Evolutionary conservation across 2,113 vertebrate species (phyloP), one percentile per base, ranked within the genome.

Genomic region (Lepus timidus): DNA sequence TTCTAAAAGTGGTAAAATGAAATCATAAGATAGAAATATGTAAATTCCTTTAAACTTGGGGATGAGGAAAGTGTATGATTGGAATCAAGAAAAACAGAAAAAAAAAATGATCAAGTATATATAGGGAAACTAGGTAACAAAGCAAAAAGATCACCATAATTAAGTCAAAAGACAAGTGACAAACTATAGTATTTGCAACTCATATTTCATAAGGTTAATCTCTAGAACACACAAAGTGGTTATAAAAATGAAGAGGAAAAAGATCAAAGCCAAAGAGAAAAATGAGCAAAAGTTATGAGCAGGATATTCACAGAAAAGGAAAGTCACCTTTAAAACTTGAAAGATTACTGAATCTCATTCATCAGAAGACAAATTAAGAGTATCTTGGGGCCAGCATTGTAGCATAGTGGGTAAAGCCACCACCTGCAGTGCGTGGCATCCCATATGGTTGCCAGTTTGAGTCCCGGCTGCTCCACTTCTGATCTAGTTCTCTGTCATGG

Each of bases 191-290:
- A 44, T n/a, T 29, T 79, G 55, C n/a, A 90, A 85, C 20, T 36
- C 65, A 3, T 23, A 88, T 68, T 64, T 88, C 12, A 44, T 82
- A 82, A 12, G 11, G 27, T 76, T 89, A 65, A 58, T 20, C 8
- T 89, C 49, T 20, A 9, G 12, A 71, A 58, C 79, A 88, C 1
- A 64, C 3, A 58, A 65, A 82, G 5, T 52, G 9, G 31, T 58
- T 88, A 4, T 49, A 84, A 94, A 85, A 88, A 39, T 36, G 70
- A 83, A 85, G 29, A 90, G 20, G 17, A 87, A 84, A 82, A 92
- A 22, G 62, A 11, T 17, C 61, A 82, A 87, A 89, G 33, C 14
- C 25, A 51, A 64, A 68, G 22, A 73, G 68, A 65, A 44, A 84
- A 84, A 36, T 84, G n/a, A 58, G 17, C 33, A 87, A 68, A 89